Evolutionary conservation across 2,113 vertebrate species (phyloP), one percentile per base, ranked within the genome.

Genomic region (Hypanus sabinus): DNA sequence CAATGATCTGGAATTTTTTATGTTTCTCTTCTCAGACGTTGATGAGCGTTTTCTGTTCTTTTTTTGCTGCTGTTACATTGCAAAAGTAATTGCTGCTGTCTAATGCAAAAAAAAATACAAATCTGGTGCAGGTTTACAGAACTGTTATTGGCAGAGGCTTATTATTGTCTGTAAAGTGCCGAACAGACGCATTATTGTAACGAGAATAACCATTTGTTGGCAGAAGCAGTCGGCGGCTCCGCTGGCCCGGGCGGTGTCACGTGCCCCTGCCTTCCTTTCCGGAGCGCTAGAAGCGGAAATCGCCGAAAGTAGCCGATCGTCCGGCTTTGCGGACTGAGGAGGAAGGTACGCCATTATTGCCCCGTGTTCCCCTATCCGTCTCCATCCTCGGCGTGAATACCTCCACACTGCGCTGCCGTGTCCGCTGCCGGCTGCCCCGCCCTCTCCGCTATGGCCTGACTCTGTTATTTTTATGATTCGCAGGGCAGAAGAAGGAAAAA

Each of bases 321-420:
- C 97, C 98, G 97, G 97, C 97, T 97, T 95, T 96, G 97, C 98
- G 98, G 97, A 98, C 98, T 97, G 96, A 97, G 98, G 97, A 98
- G 98, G 97, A 98, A 96, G 96, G 97, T 97, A 97, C 95, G 95
- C 95, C 38, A 36, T 94, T 93, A 80, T 85, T 94, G 90, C 16
- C 73, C 71, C 90, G 68, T 76, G 65, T 70, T 94, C 80, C 91
- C 60, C 73, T 62, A 10, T 79, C 94, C 91, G 60, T 18, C 33
- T 93, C 81, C 76, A 71, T 94, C 94, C 92, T 79, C 94, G 83
- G 36, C 83, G 94, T 94, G 83, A 94, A 93, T 33, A 83, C 92
- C 77, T 85, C 62, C 70, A 65, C 33, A 46, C 9, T 27, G 24
- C 3, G 30, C 80, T 95, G 96, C 96, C 95, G 95, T 95, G 95